These are phyloP conservation scores for Isaurus tuberculatus DNA, from an alignment of 92 coral and sea anemone genomes.

Conservation along the genomic window DNA sequence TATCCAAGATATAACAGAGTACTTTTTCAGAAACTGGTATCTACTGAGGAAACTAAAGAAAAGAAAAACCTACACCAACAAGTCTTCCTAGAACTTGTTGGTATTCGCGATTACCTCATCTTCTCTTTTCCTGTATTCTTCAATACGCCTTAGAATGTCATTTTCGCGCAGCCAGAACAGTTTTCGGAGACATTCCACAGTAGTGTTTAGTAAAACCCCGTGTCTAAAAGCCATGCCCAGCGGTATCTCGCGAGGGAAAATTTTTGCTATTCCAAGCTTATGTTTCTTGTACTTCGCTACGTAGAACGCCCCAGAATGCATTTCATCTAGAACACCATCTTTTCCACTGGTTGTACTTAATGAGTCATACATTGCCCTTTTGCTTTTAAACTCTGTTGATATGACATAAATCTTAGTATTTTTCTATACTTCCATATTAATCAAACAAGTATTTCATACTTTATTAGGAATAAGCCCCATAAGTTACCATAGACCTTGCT, in stretches of 20 bases:
- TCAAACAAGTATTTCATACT: too few species aligned
- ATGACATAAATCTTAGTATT: neutral
- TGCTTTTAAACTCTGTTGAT: slow-evolving; percentile 19
- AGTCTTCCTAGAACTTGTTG: too few species aligned
- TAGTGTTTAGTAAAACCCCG: slow-evolving; percentile 12
- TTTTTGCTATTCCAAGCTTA: slow-evolving; percentile 17
- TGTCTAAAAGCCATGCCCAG: slow-evolving; percentile 25
- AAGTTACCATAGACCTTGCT: too few species aligned
- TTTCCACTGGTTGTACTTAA: neutral
- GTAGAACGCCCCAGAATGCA: slow-evolving; percentile 41
- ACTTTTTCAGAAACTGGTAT: too few species aligned
- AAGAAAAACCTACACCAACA: too few species aligned
- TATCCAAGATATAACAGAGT: too few species aligned
- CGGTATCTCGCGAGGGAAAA: slow-evolving; percentile 14
- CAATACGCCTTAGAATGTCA: slow-evolving; percentile 24
- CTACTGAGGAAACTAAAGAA: too few species aligned
- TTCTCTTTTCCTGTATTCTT: neutral
- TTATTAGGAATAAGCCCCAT: too few species aligned
- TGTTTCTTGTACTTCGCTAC: neutral
- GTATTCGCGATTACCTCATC: slow-evolving; percentile 1
- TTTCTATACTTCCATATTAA: too few species aligned
- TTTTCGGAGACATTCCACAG: slow-evolving; percentile 24
- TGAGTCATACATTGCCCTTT: slow-evolving; percentile 22
- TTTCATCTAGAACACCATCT: slow-evolving; percentile 30
- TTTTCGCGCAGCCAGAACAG: slow-evolving; percentile 38